Evolutionary conservation across 2,888 invertebrate species (phyloP).

Genomic region (Epinotia ramella): DNA sequence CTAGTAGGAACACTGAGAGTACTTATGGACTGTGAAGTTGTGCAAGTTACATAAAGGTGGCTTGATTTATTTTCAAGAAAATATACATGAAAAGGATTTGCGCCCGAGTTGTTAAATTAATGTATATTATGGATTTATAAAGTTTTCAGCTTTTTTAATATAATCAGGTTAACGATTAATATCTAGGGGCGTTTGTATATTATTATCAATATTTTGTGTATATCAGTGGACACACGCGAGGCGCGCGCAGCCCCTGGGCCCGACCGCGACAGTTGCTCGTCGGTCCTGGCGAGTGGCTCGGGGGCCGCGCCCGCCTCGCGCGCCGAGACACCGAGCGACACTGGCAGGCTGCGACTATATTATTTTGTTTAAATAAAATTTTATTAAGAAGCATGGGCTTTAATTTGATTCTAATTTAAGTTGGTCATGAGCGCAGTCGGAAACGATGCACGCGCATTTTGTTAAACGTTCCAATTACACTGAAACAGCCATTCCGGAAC

Average conservation of each 20-base stretch:
- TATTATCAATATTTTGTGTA: conserved; percentile 76
- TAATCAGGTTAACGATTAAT: conserved; percentile 69
- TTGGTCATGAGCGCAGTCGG: too few species aligned
- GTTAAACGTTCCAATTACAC: too few species aligned
- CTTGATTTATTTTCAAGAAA: conserved; percentile 53
- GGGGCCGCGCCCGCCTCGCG: conserved; percentile 49
- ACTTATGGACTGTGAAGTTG: conserved; percentile 67
- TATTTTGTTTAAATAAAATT: conserved; percentile 82
- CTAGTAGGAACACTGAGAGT: conserved; percentile 67
- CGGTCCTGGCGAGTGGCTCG: not conserved
- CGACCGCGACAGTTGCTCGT: too few species aligned
- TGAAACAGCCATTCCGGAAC: too few species aligned
- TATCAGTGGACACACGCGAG: conserved; percentile 69
- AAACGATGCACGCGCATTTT: too few species aligned
- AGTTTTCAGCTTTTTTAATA: conserved; percentile 80
- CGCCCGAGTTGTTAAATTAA: conserved; percentile 66
- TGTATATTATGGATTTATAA: conserved; percentile 81
- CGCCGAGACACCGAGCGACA: conserved; percentile 61
- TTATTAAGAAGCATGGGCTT: conserved; percentile 61
- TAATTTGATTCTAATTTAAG: conserved; percentile 1
- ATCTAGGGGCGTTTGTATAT: conserved; percentile 71
- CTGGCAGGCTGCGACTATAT: conserved; percentile 73
- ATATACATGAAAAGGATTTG: conserved; percentile 54
- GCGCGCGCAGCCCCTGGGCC: conserved; percentile 61
- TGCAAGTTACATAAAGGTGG: conserved; percentile 61